Evolutionary conservation across 2,888 invertebrate species (phyloP).

Genomic region (Myathropa florea): DNA sequence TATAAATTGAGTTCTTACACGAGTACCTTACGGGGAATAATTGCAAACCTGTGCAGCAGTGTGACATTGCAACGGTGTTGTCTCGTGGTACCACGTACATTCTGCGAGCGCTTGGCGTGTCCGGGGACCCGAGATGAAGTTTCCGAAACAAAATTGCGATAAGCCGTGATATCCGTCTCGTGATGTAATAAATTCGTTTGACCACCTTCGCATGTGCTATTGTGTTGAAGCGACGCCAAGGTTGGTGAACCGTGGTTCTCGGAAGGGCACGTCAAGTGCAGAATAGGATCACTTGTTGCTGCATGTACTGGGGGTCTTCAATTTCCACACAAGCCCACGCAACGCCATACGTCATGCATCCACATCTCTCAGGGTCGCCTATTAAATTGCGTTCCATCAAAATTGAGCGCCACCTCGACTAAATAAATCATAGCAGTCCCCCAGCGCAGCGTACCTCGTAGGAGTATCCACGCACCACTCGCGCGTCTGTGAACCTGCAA

Average conservation of each 20-base stretch:
- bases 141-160: constrained; percentile 64
- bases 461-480: constrained; percentile 41
- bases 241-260: not conserved
- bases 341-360: not conserved
- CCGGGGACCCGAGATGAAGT: not conserved
- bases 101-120: not conserved
- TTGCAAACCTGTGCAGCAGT: constrained; percentile 2
- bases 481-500: constrained; percentile 10
- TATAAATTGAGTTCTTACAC: constrained; percentile 47
- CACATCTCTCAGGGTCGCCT: not conserved
- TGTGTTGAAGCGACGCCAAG: not conserved
- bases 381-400: constrained; percentile 38
- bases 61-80: constrained; percentile 11
- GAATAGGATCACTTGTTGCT: not conserved
- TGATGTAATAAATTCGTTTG: constrained; percentile 69
- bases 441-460: constrained; percentile 1
- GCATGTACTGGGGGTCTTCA: not conserved
- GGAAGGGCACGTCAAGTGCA: not conserved
- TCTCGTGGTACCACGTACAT: not conserved
- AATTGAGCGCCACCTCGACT: constrained; percentile 41
- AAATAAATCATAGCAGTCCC: constrained; percentile 38
- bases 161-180: constrained; percentile 59
- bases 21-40: constrained; percentile 29
- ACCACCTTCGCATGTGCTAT: constrained; percentile 41
- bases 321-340: not conserved